Evolutionary conservation across 2,113 vertebrate genomes (phyloP).

Genomic region (Narcine bancroftii): DNA sequence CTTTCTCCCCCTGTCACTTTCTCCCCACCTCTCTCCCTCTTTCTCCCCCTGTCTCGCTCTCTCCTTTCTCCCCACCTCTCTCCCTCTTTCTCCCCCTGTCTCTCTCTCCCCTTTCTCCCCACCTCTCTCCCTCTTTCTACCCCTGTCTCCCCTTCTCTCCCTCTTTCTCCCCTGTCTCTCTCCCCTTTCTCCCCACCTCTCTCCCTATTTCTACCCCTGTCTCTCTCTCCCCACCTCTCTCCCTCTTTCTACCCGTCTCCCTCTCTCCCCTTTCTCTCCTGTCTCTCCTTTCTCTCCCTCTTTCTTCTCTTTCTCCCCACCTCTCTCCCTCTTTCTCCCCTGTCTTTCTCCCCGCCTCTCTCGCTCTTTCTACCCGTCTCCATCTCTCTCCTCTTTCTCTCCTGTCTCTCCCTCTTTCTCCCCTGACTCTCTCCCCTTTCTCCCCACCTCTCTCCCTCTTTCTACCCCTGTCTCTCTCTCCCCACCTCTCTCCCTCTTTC

Average conservation of each 20-base stretch:
- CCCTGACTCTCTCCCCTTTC: background rate
- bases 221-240: background rate
- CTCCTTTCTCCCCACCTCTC: background rate
- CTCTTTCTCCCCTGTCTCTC: too few relatives aligned
- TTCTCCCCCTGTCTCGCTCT: background rate
- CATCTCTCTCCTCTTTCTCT: background rate
- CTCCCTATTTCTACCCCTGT: too few relatives aligned
- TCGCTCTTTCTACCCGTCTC: background rate
- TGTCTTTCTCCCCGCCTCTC: background rate
- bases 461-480: background rate
- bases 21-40: background rate
- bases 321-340: background rate
- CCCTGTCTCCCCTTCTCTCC: too few relatives aligned
- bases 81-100: background rate
- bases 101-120: background rate
- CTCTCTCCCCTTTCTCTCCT: background rate
- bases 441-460: background rate
- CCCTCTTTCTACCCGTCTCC: background rate
- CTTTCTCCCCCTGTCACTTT: too few relatives aligned
- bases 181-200: background rate
- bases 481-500: background rate
- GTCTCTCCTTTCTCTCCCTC: background rate
- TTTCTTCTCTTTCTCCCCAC: background rate
- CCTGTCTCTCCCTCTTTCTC: background rate
- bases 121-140: too few relatives aligned